Base-by-base conservation (phyloP, 2,888 invertebrate genomes). In the Branchellion lobata region DNA sequence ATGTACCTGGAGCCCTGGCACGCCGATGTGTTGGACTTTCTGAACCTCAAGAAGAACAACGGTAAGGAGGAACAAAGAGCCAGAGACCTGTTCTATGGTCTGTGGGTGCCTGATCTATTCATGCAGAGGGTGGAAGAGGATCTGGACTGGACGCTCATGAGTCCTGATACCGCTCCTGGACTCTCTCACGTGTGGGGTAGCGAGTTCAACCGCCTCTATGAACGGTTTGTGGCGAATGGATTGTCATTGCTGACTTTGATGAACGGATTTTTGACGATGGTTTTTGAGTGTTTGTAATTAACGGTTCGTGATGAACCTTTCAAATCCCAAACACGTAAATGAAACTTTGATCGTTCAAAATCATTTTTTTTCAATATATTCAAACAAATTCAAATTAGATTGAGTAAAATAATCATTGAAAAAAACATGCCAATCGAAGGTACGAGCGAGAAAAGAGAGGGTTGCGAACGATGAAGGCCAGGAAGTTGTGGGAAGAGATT, bases 1-100 rank as follows among this genome's bases (percentile, higher is more conserved):
- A 92, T 99, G 81, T 99, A 99, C 86, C 88, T 99, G 78, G 99
- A 99, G 88, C 99, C 99, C 0, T 99, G 99, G 99, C 99, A 99
- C 89, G 93, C 95, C 0, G 98, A 99, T 87, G 90, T 99, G 80
- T 94, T 96, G 86, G 95, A 95, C 81, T 99, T 97, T 88, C 89
- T 99, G 76, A 94, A 97, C 86, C 89, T 97, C 74, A 94, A 93
- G 86, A 97, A 96, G 87, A 99, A 98, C 87, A 96, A 94, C 0
- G 84, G 84, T 11, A 94, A 94, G 86, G 98, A 98, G 86, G 97
- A 98, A 87, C 90, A 92, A 53, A 90, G 98, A 71, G 97, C 98
- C 0, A 90, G 98, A 78, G 98, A 99, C 88, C 89, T 99, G 57
- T 99, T 98, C 88, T 97, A 95, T 87, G 98, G 94, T 0, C 87